A percentile compares a stretch with the other conserved stretches of the same genome.
phyloP scores from a whole-genome alignment of 2,888 invertebrate species.

The Limnephilus lunatus region DNA sequence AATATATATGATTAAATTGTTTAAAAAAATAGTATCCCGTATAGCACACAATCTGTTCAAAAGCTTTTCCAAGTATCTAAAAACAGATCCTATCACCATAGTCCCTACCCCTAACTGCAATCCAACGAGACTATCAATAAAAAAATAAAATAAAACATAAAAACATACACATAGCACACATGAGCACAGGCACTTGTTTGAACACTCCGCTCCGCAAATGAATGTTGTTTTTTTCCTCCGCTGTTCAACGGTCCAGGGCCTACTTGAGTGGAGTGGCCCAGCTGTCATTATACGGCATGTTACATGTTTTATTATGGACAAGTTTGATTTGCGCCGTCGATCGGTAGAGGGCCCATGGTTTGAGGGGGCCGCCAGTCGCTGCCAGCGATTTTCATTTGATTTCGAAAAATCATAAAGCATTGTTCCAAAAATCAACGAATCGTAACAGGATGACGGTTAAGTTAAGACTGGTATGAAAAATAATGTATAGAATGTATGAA shows the following conservation, averaged over 20 bases:
- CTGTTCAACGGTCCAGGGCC: slow-evolving; percentile 56
- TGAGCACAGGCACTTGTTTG: slow-evolving; percentile 56
- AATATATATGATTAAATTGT: no score
- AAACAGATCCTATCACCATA: background rate
- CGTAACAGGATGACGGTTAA: background rate
- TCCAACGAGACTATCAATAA: background rate
- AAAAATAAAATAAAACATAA: background rate
- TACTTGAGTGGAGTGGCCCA: slow-evolving; percentile 79
- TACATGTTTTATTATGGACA: slow-evolving; percentile 71
- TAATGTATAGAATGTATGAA: no score
- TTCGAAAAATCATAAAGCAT: slow-evolving; percentile 7
- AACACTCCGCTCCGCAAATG: slow-evolving; percentile 52
- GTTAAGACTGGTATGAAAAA: background rate
- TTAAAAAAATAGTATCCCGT: no score
- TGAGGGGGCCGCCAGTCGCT: slow-evolving; percentile 48
- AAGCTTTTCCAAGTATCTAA: background rate
- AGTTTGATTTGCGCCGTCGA: slow-evolving; percentile 63
- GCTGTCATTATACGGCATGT: slow-evolving; percentile 80
- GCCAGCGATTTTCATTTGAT: slow-evolving; percentile 30
- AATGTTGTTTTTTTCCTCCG: slow-evolving; percentile 63
- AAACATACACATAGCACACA: background rate
- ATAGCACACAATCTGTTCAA: background rate
- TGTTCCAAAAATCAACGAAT: background rate
- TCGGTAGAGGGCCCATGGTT: slow-evolving; percentile 23
- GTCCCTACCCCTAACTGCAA: background rate